phyloP scores from a whole-genome alignment of 2,797 vertebrate genomes.

The Capromys pilorides region DNA sequence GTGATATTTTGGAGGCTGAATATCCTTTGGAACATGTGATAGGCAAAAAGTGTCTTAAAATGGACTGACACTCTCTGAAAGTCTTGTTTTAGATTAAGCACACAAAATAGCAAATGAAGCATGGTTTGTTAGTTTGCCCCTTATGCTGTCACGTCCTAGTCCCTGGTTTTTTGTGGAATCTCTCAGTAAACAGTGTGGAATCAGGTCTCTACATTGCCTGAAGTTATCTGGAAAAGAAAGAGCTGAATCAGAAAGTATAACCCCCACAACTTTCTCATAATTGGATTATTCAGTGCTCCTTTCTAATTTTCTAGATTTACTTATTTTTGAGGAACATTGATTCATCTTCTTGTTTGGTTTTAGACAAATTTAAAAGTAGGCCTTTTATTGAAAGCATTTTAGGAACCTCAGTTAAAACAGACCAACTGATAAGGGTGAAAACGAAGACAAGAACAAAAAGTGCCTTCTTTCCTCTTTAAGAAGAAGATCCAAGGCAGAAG shows the following conservation, averaged over 20 bases:
- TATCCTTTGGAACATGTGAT: not conserved
- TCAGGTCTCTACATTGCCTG: not conserved
- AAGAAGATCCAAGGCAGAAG: not conserved
- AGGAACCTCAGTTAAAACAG: slow-evolving; percentile 47
- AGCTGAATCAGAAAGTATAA: not conserved
- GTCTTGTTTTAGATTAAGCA: not conserved
- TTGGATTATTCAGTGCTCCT: not conserved
- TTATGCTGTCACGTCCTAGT: not conserved
- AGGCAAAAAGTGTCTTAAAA: not conserved
- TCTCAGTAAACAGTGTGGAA: too few species aligned
- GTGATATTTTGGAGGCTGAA: not conserved
- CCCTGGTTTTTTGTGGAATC: fast-evolving
- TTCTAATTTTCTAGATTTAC: not conserved
- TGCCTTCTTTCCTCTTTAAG: not conserved
- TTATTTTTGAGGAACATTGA: slow-evolving; percentile 13
- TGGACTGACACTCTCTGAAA: not conserved
- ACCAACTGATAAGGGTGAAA: not conserved
- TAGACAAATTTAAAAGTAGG: slow-evolving; percentile 16
- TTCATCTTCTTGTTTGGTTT: slow-evolving; percentile 48
- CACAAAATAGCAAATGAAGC: not conserved
- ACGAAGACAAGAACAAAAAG: not conserved
- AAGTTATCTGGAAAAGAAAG: not conserved
- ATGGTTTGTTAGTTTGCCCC: not conserved
- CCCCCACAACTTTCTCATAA: not conserved
- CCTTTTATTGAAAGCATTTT: slow-evolving; percentile 28